Evolutionary conservation across 2,888 invertebrate species (phyloP), one percentile per base, ranked within the genome.

Genomic region (Amblyjoppa proteus): DNA sequence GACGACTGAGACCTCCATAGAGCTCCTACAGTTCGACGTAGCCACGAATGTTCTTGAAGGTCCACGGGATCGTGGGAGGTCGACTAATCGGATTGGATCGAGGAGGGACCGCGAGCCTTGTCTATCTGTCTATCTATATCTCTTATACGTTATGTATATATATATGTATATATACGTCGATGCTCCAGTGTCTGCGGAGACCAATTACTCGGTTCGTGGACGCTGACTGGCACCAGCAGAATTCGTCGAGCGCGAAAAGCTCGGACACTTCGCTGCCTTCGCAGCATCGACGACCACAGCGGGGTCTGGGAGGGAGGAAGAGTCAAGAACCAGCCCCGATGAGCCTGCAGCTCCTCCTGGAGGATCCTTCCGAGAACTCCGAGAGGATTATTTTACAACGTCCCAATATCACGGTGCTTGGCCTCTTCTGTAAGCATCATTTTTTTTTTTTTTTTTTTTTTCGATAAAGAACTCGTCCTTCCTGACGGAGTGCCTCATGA

Each of bases 121-220:
- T 64, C 61, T 64, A 64, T 64, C 61, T 34, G 34, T 71, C 78
- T 83, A 66, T 74, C 45, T 41, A 25, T 41, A 41, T 25, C 4
- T 61, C 3, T 38, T 6, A 34, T 31, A n/a, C 31, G 16, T 11
- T 68, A 58, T 16, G 16, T 31, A 53, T 71, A 25, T 25, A 25
- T 25, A 34, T 28, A 58, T 71, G 61, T 81, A 64, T 69, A 56
- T 73, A 77, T 86, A 83, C 58, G 87, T 79, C 76, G 85, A 87
- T 69, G 73, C 74, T 70, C 69, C 73, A 61, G 61, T 83, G 53
- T 82, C 79, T 56, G 75, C 69, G 85, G 74, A 84, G 89, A 88
- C 87, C 87, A 89, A 90, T 88, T 88, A 83, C 70, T 81, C 83
- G 84, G 87, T 88, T 87, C 87, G 85, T 68, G 87, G 86, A 76